Evolutionary conservation across 1,140 invertebrate genomes (phyloP), one percentile per base, ranked within the genome.

Genomic region (Kradibia gibbosae): DNA sequence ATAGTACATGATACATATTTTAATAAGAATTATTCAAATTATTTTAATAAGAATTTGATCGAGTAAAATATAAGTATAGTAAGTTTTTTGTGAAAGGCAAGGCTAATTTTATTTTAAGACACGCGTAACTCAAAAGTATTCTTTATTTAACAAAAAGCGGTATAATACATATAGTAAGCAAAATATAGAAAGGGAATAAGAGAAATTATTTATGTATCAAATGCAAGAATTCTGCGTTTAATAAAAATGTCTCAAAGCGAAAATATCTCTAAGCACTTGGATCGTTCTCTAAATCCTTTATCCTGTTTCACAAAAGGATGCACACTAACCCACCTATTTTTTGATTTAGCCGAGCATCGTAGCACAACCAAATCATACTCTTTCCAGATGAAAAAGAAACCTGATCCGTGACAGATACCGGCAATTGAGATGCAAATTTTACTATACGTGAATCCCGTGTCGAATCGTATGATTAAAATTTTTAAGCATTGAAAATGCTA

Each of bases 341-440:
- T 80, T 25, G 25, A n/a, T 39, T 80, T 70, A 60, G 62, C 60
- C 36, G 28, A 45, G 4, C 31, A 25, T 0, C 25, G 48, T 22
- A 70, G 67, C 42, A 65, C 50, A 36, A 62, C 48, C 48, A 20
- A 71, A 71, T 55, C 34, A 28, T 28, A 25, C 34, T 42, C 34
- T 53, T 75, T 75, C 53, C 31, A 75, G 34, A 28, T 39, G 57
- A 65, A 77, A 77, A 77, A 70, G 81, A 65, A 83, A 78, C 82
- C 83, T 60, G 82, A 83, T 31, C 53, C 78, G 53, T 25, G 75
- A 50, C 82, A 70, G 84, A 82, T 72, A 78, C 76, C 72, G 82
- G 45, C 78, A 60, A 55, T 73, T 73, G 70, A 67, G 48, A 55
- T 71, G 77, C 75, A 67, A 78, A 78, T 78, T 78, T 36, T 42